Percentiles rank a stretch among this genome's conserved stretches.
Evolutionary conservation across 2,888 invertebrate genomes (phyloP).

Genomic region (Aplocera efformata): DNA sequence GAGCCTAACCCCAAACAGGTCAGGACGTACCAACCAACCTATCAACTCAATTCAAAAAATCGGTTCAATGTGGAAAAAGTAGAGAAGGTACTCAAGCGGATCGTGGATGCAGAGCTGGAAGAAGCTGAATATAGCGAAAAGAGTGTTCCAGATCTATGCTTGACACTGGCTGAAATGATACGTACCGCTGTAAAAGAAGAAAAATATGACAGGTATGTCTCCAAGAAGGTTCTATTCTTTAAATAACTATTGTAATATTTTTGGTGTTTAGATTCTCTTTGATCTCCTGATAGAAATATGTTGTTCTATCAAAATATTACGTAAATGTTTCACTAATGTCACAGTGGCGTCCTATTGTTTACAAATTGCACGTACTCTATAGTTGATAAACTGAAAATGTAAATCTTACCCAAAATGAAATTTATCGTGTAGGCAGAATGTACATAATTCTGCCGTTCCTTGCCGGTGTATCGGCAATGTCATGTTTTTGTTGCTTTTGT

Average conservation of each 20-base stretch:
- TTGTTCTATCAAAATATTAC: too few species aligned
- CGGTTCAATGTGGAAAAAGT: constrained; percentile 83
- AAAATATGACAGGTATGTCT: constrained; percentile 82
- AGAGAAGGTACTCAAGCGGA: constrained; percentile 78
- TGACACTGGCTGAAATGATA: constrained; percentile 81
- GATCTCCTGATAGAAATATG: too few species aligned
- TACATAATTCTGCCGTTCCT: constrained; percentile 51
- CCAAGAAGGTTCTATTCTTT: constrained; percentile 7
- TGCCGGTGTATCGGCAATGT: constrained; percentile 39
- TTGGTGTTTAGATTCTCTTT: too few species aligned
- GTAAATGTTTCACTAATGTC: neutral
- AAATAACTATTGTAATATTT: too few species aligned
- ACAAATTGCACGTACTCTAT: constrained; percentile 4
- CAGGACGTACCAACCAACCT: constrained; percentile 82
- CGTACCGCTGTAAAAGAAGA: constrained; percentile 82
- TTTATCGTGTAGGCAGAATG: constrained; percentile 21
- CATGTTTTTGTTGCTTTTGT: constrained; percentile 33
- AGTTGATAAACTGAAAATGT: neutral
- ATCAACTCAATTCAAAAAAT: constrained; percentile 82
- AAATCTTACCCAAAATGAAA: neutral
- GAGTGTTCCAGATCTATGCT: constrained; percentile 76
- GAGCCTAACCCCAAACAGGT: constrained; percentile 60
- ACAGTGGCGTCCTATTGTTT: neutral
- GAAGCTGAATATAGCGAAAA: constrained; percentile 83
- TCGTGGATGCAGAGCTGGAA: constrained; percentile 81